A percentile compares a stretch with the other conserved stretches of the same genome.
Evolutionary conservation across 1,140 invertebrate genomes (phyloP).

Genomic region (Leptonema lineaticorne): DNA sequence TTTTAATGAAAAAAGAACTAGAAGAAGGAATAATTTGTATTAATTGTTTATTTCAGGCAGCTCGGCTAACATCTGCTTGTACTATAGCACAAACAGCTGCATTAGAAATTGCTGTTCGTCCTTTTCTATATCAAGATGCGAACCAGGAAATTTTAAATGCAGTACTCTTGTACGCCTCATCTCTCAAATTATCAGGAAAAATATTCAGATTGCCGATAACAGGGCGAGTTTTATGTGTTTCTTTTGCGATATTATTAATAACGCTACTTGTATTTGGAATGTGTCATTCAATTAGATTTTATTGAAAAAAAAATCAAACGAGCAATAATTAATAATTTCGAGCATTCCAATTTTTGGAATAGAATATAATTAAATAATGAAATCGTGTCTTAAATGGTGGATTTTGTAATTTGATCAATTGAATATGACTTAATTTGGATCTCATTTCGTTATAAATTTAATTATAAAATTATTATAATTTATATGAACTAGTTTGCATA

Average conservation of each 20-base stretch:
- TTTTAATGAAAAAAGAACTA: too few species aligned
- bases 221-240: slow-evolving; percentile 65
- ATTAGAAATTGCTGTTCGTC: slow-evolving; percentile 73
- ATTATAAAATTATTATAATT: too few species aligned
- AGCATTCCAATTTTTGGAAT: background rate
- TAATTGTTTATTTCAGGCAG: slow-evolving; percentile 62
- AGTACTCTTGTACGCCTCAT: slow-evolving; percentile 74
- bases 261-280: slow-evolving; percentile 68
- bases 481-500: too few species aligned
- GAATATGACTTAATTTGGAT: background rate
- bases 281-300: slow-evolving; percentile 56
- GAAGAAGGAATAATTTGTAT: slow-evolving; percentile 12
- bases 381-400: too few species aligned
- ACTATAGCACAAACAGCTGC: slow-evolving; percentile 68
- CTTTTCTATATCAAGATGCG: slow-evolving; percentile 76
- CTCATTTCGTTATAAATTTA: too few species aligned
- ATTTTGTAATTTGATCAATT: too few species aligned
- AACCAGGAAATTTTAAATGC: slow-evolving; percentile 72
- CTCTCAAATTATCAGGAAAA: slow-evolving; percentile 70
- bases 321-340: background rate
- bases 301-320: background rate
- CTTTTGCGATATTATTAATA: slow-evolving; percentile 61
- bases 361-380: too few species aligned
- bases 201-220: slow-evolving; percentile 71
- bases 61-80: slow-evolving; percentile 74